These are phyloP conservation scores for Aricia agestis DNA, from an alignment of 1,140 invertebrate genomes.

Conservation along the genomic window DNA sequence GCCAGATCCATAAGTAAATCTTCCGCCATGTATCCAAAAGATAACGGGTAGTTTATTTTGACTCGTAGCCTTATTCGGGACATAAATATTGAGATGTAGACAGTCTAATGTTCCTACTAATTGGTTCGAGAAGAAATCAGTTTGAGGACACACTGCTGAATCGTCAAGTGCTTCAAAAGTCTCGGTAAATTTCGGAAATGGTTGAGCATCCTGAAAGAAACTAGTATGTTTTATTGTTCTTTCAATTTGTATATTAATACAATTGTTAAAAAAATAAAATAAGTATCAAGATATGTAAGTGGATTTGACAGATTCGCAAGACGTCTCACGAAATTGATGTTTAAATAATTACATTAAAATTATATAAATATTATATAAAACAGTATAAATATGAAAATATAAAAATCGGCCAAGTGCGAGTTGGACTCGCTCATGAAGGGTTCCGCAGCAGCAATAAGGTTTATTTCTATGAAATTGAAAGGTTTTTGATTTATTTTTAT, in stretches of 20 bases:
- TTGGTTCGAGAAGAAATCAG: neutral
- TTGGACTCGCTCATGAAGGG: too few species aligned
- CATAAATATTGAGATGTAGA: slow-evolving; percentile 31
- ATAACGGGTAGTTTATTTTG: slow-evolving; percentile 31
- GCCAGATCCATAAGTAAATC: slow-evolving; percentile 26
- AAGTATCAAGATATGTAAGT: too few species aligned
- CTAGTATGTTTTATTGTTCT: neutral
- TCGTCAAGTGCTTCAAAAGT: slow-evolving; percentile 42
- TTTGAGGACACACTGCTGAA: slow-evolving; percentile 31
- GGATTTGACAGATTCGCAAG: too few species aligned
- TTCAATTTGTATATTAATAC: too few species aligned
- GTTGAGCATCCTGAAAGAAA: slow-evolving; percentile 28
- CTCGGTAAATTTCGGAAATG: slow-evolving; percentile 31
- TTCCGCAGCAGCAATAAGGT: too few species aligned
- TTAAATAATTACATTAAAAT: too few species aligned
- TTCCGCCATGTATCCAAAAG: slow-evolving; percentile 34
- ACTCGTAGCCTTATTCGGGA: slow-evolving; percentile 26
- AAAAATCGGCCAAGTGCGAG: too few species aligned
- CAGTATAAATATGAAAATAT: too few species aligned
- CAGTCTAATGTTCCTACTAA: slow-evolving; percentile 30
- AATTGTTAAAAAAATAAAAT: neutral
- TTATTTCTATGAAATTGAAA: too few species aligned
- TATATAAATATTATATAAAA: too few species aligned
- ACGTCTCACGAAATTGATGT: too few species aligned
- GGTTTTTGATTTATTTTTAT: too few species aligned